These are phyloP conservation scores for Takifugu flavidus DNA, from an alignment of 2,113 vertebrate species.

Conservation along the genomic window DNA sequence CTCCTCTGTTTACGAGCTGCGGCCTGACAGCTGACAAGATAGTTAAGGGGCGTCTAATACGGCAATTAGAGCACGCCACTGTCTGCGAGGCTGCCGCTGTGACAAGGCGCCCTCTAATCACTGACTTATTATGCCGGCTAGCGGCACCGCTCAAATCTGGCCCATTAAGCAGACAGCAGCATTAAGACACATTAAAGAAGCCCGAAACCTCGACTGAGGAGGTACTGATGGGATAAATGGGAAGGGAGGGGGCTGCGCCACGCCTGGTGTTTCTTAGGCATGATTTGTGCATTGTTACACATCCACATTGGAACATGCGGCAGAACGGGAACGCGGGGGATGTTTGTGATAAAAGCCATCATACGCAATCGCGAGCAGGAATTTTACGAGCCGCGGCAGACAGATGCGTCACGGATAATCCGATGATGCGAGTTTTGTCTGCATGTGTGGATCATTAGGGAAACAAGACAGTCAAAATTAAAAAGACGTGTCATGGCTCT, in stretches of 20 bases:
- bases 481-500: constrained; percentile 17
- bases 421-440: constrained; percentile 23
- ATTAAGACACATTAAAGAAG: constrained; percentile 69
- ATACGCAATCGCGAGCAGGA: constrained; percentile 30
- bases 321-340: constrained; percentile 21
- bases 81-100: constrained; percentile 81
- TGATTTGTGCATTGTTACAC: constrained; percentile 42
- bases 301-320: constrained; percentile 18
- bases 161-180: constrained; percentile 80
- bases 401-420: constrained; percentile 20
- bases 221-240: constrained; percentile 40
- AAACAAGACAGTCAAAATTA: constrained; percentile 23
- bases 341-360: constrained; percentile 26
- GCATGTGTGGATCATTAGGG: constrained; percentile 24
- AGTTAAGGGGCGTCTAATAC: constrained; percentile 81
- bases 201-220: constrained; percentile 42
- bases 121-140: constrained; percentile 78
- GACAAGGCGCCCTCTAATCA: constrained; percentile 83
- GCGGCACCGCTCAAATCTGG: constrained; percentile 82
- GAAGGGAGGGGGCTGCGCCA: constrained; percentile 23
- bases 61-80: constrained; percentile 80
- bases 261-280: constrained; percentile 44
- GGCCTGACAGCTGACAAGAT: constrained; percentile 71
- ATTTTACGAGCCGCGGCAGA: constrained; percentile 11
- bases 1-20: constrained; percentile 63